phyloP scores from a whole-genome alignment of 1,140 invertebrate species.

The Zaprionus ghesquierei region DNA sequence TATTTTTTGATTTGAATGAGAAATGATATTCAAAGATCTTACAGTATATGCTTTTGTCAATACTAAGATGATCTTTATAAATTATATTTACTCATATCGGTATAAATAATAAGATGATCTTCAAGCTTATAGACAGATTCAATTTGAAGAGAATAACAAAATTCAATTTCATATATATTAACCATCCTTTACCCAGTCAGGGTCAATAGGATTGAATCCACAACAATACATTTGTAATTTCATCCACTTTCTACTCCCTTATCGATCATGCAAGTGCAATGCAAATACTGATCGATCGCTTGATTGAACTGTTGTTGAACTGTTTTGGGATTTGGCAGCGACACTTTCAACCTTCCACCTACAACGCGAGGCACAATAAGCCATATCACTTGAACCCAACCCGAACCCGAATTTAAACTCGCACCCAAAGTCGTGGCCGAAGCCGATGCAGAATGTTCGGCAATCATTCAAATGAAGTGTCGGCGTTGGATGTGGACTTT shows the following conservation, averaged over 20 bases:
- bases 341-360: constrained; percentile 7
- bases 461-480: constrained; percentile 48
- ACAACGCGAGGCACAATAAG: constrained; percentile 23
- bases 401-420: constrained; percentile 35
- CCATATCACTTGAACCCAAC: constrained; percentile 26
- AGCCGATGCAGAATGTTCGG: not conserved
- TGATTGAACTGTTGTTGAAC: constrained; percentile 34
- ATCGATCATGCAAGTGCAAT: constrained; percentile 13
- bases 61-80: no score
- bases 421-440: not conserved
- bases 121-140: not conserved
- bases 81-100: not conserved
- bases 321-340: not conserved
- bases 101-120: not conserved
- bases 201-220: not conserved
- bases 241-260: not conserved
- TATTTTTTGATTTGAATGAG: not conserved
- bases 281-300: constrained; percentile 36
- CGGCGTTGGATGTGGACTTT: constrained; percentile 1
- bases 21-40: not conserved
- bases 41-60: no score
- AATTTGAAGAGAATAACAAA: not conserved
- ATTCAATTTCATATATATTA: not conserved
- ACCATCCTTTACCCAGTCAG: not conserved
- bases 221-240: not conserved